phyloP scores from a whole-genome alignment of 2,888 invertebrate genomes.

The Hydriomena furcata region DNA sequence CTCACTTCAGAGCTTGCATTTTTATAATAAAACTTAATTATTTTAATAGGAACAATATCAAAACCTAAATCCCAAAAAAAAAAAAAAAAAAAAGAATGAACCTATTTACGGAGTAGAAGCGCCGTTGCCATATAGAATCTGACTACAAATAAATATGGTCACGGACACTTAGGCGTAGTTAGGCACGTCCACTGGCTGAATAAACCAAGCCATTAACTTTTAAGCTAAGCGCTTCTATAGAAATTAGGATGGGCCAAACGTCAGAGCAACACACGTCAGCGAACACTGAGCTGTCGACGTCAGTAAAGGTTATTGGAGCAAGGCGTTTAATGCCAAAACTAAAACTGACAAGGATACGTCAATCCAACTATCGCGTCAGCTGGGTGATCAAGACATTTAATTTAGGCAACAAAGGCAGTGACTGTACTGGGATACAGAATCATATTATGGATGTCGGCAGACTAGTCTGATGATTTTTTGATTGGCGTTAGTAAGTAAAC shows the following conservation, averaged over 20 bases:
- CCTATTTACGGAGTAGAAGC: background rate
- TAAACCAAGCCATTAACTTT: constrained; percentile 5
- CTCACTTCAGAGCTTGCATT: background rate
- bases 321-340: background rate
- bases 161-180: constrained; percentile 2
- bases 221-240: background rate
- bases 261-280: constrained; percentile 1
- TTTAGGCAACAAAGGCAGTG: too few relatives aligned
- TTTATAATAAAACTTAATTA: background rate
- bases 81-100: too few relatives aligned
- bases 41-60: background rate
- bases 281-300: background rate
- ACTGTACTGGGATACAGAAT: too few relatives aligned
- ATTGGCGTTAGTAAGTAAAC: background rate
- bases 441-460: too few relatives aligned
- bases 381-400: background rate
- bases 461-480: background rate
- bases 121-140: background rate
- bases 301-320: constrained; percentile 8
- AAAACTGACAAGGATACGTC: background rate
- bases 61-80: too few relatives aligned
- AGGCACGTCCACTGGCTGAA: constrained; percentile 2
- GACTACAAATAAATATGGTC: too few relatives aligned
- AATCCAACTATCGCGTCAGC: background rate
- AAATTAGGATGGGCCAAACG: background rate